Percentiles rank a stretch among this genome's conserved stretches.
These are phyloP conservation scores for Listronotus oregonensis DNA, from an alignment of 1,140 invertebrate species.

Conservation along the genomic window DNA sequence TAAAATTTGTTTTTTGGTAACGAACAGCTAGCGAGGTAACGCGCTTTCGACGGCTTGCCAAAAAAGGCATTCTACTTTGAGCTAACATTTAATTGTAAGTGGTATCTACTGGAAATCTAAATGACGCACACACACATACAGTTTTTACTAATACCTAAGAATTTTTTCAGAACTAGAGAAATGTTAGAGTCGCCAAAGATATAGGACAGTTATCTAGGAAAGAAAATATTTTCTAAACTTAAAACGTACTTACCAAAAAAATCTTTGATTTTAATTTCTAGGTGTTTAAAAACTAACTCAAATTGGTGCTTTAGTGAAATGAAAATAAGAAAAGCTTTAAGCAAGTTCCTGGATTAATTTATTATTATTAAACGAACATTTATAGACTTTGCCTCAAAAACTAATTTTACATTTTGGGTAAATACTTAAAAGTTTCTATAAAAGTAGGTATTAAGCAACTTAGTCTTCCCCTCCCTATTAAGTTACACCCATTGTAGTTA, in stretches of 20 bases:
- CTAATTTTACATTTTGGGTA: too few species aligned
- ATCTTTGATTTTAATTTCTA: conserved; percentile 7
- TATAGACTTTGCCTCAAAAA: too few species aligned
- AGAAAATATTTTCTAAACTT: not conserved
- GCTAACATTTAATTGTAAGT: conserved; percentile 15
- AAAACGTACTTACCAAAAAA: conserved; percentile 36
- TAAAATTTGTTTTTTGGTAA: conserved; percentile 1
- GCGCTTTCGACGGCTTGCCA: conserved; percentile 34
- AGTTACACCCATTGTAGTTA: too few species aligned
- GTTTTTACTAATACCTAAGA: conserved; percentile 25
- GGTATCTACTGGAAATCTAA: conserved; percentile 13
- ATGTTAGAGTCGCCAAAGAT: conserved; percentile 3
- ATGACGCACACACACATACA: conserved; percentile 23
- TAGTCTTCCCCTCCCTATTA: too few species aligned
- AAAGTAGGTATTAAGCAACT: too few species aligned
- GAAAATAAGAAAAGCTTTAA: not conserved
- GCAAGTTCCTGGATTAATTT: not conserved
- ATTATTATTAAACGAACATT: too few species aligned
- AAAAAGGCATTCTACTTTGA: conserved; percentile 23
- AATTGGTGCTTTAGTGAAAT: too few species aligned
- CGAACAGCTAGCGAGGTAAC: too few species aligned
- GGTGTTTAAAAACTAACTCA: not conserved
- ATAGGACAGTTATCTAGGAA: conserved; percentile 9
- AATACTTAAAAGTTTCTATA: too few species aligned
- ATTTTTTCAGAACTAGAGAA: conserved; percentile 27